Evolutionary conservation across 2,888 invertebrate species (phyloP), one percentile per base, ranked within the genome.

Genomic region (Peribatodes rhomboidaria): DNA sequence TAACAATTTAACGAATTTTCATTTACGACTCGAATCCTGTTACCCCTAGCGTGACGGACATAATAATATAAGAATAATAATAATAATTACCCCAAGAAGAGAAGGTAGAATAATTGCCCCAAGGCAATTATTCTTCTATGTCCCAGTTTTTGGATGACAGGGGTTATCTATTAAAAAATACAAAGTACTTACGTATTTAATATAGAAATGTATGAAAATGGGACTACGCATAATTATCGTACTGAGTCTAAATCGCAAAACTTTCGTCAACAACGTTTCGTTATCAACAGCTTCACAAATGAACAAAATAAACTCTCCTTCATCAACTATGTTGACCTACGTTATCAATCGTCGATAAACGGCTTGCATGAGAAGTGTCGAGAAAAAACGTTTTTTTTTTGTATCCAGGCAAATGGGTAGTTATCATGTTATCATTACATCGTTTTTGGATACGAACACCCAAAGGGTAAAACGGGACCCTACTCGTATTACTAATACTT

Each of bases 321-420:
- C 60, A 66, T 20, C 46, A 8, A 16, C 41, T 37, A 33, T 41
- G 41, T 52, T 69, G 68, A 70, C 70, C 70, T 65, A 49, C 47
- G 46, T 67, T 62, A 67, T 61, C 66, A 64, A 22, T 42, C 13
- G 16, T 37, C 8, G 47, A 67, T 62, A 64, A 63, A 41, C 27
- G n/a, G 18, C 16, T 27, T 54, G 14, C 14, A 31, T 41, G 22
- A 41, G 22, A 14, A 13, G 9, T 27, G 41, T 9, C 14, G 41
- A 27, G 41, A 41, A 53, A 54, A 42, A 27, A n/a, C n/a, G 22
- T 14, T 27, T 6, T 27, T 16, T 22, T 39, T 53, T 37, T 7
- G 22, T 20, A 27, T 27, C 22, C 27, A 31, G 47, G 42, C 18
- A 11, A 9, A 20, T 20, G n/a, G 9, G 6, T 35, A 9, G 6